Percentiles rank a stretch among this genome's conserved stretches.
Evolutionary conservation across 2,113 vertebrate species (phyloP).

Genomic region (Gnathochromis pfefferi): DNA sequence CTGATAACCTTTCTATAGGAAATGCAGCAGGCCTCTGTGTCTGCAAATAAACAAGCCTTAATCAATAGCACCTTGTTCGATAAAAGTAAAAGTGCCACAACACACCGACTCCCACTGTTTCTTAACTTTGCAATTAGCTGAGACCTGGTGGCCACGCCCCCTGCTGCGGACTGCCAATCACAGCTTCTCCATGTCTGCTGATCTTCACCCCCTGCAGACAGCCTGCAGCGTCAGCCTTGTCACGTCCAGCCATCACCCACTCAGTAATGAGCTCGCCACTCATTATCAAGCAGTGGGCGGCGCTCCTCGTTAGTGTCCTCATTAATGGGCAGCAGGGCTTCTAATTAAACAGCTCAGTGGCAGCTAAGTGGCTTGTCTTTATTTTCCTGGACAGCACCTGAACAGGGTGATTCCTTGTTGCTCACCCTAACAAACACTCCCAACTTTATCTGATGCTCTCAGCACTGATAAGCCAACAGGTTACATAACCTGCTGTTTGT

Average conservation of each 20-base stretch:
- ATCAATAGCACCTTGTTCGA: constrained; percentile 34
- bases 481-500: neutral
- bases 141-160: constrained; percentile 25
- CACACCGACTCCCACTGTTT: constrained; percentile 23
- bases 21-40: neutral
- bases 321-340: constrained; percentile 56
- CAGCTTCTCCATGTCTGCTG: neutral
- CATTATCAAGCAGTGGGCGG: constrained; percentile 52
- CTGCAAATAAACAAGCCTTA: constrained; percentile 8
- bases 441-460: neutral
- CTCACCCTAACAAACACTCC: neutral
- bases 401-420: neutral
- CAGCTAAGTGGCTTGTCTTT: constrained; percentile 34
- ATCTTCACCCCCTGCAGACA: neutral
- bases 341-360: constrained; percentile 61
- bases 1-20: constrained; percentile 40
- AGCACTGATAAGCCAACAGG: neutral
- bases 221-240: neutral
- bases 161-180: constrained; percentile 46
- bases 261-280: constrained; percentile 8
- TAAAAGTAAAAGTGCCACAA: constrained; percentile 22
- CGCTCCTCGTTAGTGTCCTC: constrained; percentile 50
- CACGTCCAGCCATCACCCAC: neutral
- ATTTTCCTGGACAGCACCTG: constrained; percentile 48
- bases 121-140: constrained; percentile 54